These are phyloP conservation scores for Drosophila grimshawi DNA, from an alignment of 1,140 invertebrate genomes.

Conservation along the genomic window DNA sequence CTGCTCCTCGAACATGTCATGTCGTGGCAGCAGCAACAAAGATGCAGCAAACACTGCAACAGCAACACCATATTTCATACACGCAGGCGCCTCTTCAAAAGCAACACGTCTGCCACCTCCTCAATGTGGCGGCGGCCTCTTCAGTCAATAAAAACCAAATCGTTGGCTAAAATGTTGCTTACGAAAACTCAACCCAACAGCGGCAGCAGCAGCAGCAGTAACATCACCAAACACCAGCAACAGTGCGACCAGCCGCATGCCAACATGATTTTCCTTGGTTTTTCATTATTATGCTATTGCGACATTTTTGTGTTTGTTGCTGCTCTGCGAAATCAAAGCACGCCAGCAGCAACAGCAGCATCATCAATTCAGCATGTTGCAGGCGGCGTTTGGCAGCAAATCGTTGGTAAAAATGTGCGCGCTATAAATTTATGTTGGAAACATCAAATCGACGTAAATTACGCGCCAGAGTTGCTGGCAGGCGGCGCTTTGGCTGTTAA, in stretches of 20 bases:
- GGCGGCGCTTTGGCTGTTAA: slow-evolving; percentile 81
- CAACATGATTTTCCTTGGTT: slow-evolving; percentile 79
- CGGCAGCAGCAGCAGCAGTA: slow-evolving; percentile 23
- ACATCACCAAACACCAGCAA: slow-evolving; percentile 22
- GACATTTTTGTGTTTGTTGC: slow-evolving; percentile 76
- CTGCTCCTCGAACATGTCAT: slow-evolving; percentile 80
- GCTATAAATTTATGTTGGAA: slow-evolving; percentile 81
- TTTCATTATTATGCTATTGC: slow-evolving; percentile 79
- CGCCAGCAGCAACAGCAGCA: slow-evolving; percentile 47
- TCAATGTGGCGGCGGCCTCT: slow-evolving; percentile 61
- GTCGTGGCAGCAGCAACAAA: slow-evolving; percentile 49
- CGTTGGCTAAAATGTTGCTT: slow-evolving; percentile 65
- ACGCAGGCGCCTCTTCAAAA: slow-evolving; percentile 81
- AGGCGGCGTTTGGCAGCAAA: slow-evolving; percentile 67
- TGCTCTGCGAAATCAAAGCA: slow-evolving; percentile 78
- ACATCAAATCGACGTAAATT: slow-evolving; percentile 82
- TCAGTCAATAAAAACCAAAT: slow-evolving; percentile 77
- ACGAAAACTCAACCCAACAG: slow-evolving; percentile 48
- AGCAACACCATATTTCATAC: slow-evolving; percentile 70
- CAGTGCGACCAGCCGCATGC: slow-evolving; percentile 53
- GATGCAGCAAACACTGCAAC: slow-evolving; percentile 49
- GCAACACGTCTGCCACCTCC: slow-evolving; percentile 27
- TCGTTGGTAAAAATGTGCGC: slow-evolving; percentile 73
- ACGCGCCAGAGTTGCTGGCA: slow-evolving; percentile 58
- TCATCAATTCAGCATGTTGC: slow-evolving; percentile 64